Evolutionary conservation across 30 jellyfish, hydroid and myxozoan genomes (phyloP), one percentile per base, ranked within the genome.

Genomic region (Hydractinia symbiolongicarpus): DNA sequence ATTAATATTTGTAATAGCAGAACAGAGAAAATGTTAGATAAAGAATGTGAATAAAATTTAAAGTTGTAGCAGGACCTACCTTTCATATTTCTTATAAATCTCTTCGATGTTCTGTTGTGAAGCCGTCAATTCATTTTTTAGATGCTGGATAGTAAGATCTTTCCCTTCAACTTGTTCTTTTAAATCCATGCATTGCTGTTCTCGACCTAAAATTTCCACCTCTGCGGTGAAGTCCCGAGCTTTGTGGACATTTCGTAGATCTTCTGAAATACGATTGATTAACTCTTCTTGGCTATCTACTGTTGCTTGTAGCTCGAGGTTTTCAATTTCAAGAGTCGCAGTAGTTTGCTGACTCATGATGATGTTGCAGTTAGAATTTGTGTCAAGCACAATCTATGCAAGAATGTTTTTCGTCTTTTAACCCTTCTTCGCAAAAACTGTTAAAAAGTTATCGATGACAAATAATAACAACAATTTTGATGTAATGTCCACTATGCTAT

Each of bases 251-350:
- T 54, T 77, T 66, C 79, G 78, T 61, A 86, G 77, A 70, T 91
- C 98, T 20, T 91, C 98, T 53, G 89, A 73, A 89, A 91, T 91
- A 20, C 86, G 82, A 40, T 72, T 83, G 53, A 91, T 91, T 81
- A 91, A 62, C 13, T 83, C 96, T 67, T 87, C 98, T 84, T 91
- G 98, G 56, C 95, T 82, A 53, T 91, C 95, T n/a, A 86, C 96
- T 0, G 98, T 91, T 16, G 98, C 98, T 67, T 87, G 93, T 55
- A 91, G 82, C 76, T 91, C 98, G 69, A 91, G 69, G 60, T 86
- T 91, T 81, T 91, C 96, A 54, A 91, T 87, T 67, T 91, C 98
- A 64, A 86, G 82, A 68, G 96, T 53, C 19, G 66, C 85, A 17
- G 85, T 44, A 4, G 74, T 64, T 64, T 64, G 74, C 74, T 64